Percentiles rank a stretch among this genome's conserved stretches.
Evolutionary conservation across 2,113 vertebrate species (phyloP).

Genomic region (Puffinus mauretanicus): DNA sequence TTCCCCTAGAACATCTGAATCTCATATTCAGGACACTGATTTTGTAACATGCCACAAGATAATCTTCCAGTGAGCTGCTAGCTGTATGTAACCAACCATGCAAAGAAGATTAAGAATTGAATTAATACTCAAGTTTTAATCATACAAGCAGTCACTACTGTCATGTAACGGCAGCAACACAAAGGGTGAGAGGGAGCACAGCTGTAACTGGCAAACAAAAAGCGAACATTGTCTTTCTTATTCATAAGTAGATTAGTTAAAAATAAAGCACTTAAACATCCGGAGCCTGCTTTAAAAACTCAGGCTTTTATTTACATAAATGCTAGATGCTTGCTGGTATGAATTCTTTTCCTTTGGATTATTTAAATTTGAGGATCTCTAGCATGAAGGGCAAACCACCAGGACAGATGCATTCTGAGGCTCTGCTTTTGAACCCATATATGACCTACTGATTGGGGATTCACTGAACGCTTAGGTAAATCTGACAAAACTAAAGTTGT

Average conservation of each 20-base stretch:
- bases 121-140: slow-evolving; percentile 33
- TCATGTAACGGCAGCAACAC: neutral
- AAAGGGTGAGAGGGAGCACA: neutral
- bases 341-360: neutral
- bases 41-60: neutral
- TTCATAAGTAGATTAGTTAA: neutral
- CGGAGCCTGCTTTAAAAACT: neutral
- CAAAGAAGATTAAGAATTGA: slow-evolving; percentile 28
- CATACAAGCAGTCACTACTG: neutral
- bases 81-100: neutral
- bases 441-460: neutral
- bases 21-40: neutral
- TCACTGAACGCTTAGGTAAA: neutral
- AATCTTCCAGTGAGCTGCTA: neutral
- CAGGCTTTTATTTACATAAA: neutral
- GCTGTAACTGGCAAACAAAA: neutral
- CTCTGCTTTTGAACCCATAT: neutral
- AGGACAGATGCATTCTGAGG: neutral
- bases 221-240: neutral
- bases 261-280: slow-evolving; percentile 4
- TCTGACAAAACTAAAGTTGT: neutral
- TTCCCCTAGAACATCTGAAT: neutral
- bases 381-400: neutral
- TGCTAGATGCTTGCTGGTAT: neutral
- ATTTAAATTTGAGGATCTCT: neutral